Percentiles rank a stretch among this genome's conserved stretches.
These are phyloP conservation scores for Gymnothorax reevesii DNA, from an alignment of 2,797 vertebrate genomes.

Conservation along the genomic window DNA sequence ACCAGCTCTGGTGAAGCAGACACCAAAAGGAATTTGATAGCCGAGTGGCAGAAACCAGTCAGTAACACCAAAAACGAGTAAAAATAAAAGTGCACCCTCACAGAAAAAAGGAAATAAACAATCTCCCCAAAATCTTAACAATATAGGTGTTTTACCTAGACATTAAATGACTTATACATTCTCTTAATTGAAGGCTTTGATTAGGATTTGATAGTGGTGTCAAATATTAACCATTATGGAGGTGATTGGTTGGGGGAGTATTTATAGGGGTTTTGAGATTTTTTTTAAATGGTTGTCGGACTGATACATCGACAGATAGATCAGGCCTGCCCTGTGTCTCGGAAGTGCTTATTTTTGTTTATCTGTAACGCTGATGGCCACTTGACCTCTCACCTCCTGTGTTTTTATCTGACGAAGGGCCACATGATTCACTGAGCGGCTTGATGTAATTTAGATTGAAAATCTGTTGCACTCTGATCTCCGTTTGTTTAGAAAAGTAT, in stretches of 20 bases:
- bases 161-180: neutral
- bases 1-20: too few relatives aligned
- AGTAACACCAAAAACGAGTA: too few relatives aligned
- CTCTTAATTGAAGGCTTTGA: neutral
- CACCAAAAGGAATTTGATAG: too few relatives aligned
- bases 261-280: too few relatives aligned
- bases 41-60: too few relatives aligned
- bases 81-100: too few relatives aligned
- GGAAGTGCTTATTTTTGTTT: neutral
- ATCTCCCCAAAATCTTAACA: too few relatives aligned
- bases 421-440: conserved; percentile 44
- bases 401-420: neutral
- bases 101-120: too few relatives aligned
- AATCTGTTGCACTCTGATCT: conserved; percentile 54
- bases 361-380: neutral
- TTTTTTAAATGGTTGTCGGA: neutral
- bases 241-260: too few relatives aligned
- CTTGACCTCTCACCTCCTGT: neutral
- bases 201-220: too few relatives aligned
- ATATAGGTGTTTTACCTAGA: too few relatives aligned
- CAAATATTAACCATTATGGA: too few relatives aligned
- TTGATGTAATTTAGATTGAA: conserved; percentile 53
- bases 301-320: neutral
- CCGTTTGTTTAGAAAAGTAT: conserved; percentile 64
- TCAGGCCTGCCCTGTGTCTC: neutral